These are phyloP conservation scores for Halichoeres trimaculatus DNA, from an alignment of 2,113 vertebrate species.

Conservation along the genomic window DNA sequence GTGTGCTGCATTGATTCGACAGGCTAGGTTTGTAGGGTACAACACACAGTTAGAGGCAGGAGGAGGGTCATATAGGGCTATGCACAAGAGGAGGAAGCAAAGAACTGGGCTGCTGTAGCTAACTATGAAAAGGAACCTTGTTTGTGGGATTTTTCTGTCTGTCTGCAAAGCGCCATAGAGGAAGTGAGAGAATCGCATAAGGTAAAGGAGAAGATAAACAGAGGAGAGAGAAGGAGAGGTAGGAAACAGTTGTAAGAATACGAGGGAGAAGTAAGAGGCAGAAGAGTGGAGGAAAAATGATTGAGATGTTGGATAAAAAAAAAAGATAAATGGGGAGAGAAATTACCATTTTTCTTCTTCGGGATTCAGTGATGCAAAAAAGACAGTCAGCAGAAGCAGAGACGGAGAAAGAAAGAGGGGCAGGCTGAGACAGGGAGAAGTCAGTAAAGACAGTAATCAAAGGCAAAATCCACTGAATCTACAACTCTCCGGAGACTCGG, in stretches of 20 bases:
- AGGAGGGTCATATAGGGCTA: constrained; percentile 8
- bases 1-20: constrained; percentile 64
- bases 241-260: constrained; percentile 22
- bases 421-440: constrained; percentile 19
- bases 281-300: constrained; percentile 7
- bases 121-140: constrained; percentile 75
- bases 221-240: neutral
- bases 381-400: constrained; percentile 67
- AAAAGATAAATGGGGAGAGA: constrained; percentile 12
- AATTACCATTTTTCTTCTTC: constrained; percentile 62
- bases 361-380: constrained; percentile 69
- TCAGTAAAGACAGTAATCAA: constrained; percentile 61
- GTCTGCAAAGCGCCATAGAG: constrained; percentile 52
- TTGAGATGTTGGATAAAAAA: constrained; percentile 7
- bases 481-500: constrained; percentile 49
- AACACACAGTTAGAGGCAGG: constrained; percentile 34
- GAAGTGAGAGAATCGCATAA: constrained; percentile 20
- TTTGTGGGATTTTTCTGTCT: constrained; percentile 58
- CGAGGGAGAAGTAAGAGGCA: constrained; percentile 13
- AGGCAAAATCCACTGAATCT: constrained; percentile 59
- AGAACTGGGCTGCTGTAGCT: constrained; percentile 56
- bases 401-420: constrained; percentile 17
- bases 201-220: constrained; percentile 39
- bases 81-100: constrained; percentile 8
- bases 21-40: constrained; percentile 43